Percentiles rank a stretch among this genome's conserved stretches.
These are phyloP conservation scores for Pampus argenteus DNA, from an alignment of 2,797 vertebrate genomes.

Conservation along the genomic window DNA sequence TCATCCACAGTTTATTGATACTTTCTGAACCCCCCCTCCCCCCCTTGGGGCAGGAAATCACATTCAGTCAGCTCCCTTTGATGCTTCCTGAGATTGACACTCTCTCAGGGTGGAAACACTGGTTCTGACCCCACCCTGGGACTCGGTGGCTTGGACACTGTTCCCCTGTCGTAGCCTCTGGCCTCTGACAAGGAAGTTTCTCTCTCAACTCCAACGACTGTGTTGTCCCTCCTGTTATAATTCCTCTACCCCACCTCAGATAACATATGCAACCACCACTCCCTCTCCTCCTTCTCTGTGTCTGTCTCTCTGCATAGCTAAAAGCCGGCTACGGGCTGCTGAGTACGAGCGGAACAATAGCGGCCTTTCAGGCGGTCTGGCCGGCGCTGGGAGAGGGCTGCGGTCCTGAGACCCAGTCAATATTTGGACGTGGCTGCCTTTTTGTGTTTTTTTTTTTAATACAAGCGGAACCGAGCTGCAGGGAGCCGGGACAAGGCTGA, in stretches of 20 bases:
- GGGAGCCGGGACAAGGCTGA: constrained; percentile 73
- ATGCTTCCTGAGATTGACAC: constrained; percentile 65
- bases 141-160: constrained; percentile 47
- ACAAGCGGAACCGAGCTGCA: constrained; percentile 80
- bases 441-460: constrained; percentile 81
- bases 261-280: constrained; percentile 70
- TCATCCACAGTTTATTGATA: constrained; percentile 63
- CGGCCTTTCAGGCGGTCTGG: constrained; percentile 82
- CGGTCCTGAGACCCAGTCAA: constrained; percentile 85
- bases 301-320: constrained; percentile 81
- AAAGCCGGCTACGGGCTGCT: constrained; percentile 81
- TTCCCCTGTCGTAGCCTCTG: constrained; percentile 56
- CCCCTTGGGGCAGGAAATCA: constrained; percentile 56
- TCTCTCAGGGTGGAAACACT: constrained; percentile 58
- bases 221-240: constrained; percentile 49
- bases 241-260: constrained; percentile 68
- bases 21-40: constrained; percentile 35
- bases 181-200: constrained; percentile 71
- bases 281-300: constrained; percentile 61
- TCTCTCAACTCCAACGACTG: constrained; percentile 48
- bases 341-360: constrained; percentile 86
- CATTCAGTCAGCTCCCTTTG: constrained; percentile 61
- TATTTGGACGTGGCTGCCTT: constrained; percentile 87
- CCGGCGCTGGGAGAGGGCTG: constrained; percentile 79
- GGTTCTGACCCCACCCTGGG: constrained; percentile 67